Evolutionary conservation across 2,888 invertebrate genomes (phyloP), one percentile per base, ranked within the genome.

Genomic region (Oligia latruncula): DNA sequence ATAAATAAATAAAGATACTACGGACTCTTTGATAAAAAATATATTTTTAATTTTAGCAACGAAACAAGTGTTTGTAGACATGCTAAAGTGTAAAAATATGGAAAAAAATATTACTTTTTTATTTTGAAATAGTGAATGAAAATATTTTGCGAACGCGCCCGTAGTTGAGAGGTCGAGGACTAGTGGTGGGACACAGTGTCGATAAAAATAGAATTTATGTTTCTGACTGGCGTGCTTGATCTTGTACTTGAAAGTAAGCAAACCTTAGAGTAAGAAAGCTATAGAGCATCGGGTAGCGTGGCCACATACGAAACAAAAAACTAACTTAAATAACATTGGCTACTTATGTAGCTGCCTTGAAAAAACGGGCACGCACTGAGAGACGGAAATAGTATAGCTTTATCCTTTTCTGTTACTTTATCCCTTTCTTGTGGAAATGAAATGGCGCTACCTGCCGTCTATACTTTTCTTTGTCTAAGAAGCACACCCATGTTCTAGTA

Each of bases 111-210:
- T 80, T 84, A 81, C 84, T 88, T 91, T 88, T 90, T 89, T 84
- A 80, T 90, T 87, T 85, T 84, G 55, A 83, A 90, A 90, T 90
- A 87, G 90, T 90, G 91, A 91, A 91, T 91, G 89, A 86, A 85
- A 88, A 86, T 91, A 88, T 91, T 91, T 92, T 86, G 83, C 89
- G 89, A 91, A 91, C 89, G 86, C 84, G 87, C 81, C 79, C 79
- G 85, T 77, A 77, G 89, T 87, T 72, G 87, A 88, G 90, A 88
- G 90, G 87, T 87, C 82, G 86, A 86, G 84, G 43, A 46, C 43
- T 88, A 84, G 91, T 62, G 88, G 6, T 85, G 88, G 62, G 84
- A 55, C 13, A 17, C 4, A 35, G 0, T 62, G 20, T 90, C 85
- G 87, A 84, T 87, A 74, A 11, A 64, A 65, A 29, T 60, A n/a